Base-by-base conservation (phyloP, 64 coral and sea anemone genomes). In the Acropora tenuis region DNA sequence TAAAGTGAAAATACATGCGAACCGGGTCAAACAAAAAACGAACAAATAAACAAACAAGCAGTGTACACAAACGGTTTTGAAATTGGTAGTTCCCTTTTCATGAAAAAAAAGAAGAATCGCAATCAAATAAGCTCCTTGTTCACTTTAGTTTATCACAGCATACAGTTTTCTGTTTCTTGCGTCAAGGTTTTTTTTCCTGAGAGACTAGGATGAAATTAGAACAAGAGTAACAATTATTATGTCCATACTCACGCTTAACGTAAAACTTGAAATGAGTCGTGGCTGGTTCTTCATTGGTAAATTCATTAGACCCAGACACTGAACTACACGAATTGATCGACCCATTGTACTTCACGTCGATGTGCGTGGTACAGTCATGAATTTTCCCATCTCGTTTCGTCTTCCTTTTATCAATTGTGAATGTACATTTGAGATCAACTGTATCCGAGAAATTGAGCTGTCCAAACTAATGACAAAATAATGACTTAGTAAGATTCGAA, bases 341-440 rank as follows among this genome's bases (percentile, higher is more conserved):
- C 11, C 88, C 89, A 46, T 90, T 83, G 75, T 95, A 95, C 50
- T 7, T 82, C 47, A 95, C 80, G 10, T 73, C 74, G 42, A 82
- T 89, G 58, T 57, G 52, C 20, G 53, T 59, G 61, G 93, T 87
- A 2, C 75, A 74, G 80, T 90, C 88, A 17, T 91, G 82, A 1
- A 87, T 47, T 76, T 91, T 91, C 47, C 93, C 89, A 30, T 43
- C 81, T 15, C 60, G 82, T 12, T 69, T 42, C 17, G 66, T 75
- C 46, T 84, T 53, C 12, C 53, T 49, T 2, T 7, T 46, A 59
- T 15, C 65, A 30, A 95, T 8, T 30, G 55, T 45, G 16, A 58
- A 82, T 6, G 41, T 80, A 47, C 90, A 61, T 12, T 48, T 79
- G 10, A 95, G 84, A 41, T 80, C 84, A n/a, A 95, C 84, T 76